Evolutionary conservation across 2,888 invertebrate genomes (phyloP), one percentile per base, ranked within the genome.

Genomic region (Venusia cambrica): DNA sequence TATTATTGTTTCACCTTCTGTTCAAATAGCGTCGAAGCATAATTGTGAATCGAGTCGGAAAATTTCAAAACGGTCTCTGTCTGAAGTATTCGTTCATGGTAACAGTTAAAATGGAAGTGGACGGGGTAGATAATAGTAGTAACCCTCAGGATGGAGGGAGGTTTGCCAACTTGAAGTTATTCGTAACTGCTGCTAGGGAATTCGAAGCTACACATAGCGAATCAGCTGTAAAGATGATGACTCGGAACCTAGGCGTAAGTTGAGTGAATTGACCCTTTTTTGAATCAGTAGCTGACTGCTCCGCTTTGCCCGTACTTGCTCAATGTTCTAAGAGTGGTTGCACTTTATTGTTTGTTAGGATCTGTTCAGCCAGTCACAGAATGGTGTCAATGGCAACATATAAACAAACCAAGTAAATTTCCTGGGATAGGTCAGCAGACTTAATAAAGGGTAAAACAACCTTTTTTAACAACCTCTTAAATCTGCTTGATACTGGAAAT

Each of bases 141-240:
- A 83, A 70, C 51, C 43, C 62, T 34, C 50, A 66, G 2, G 85
- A 85, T 32, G 67, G 64, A 37, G 73, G 77, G 38, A 87, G 87
- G 49, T 87, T 80, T 62, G 52, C 61, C 5, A 71, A 87, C 56
- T 73, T 89, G 61, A 89, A 89, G 57, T 79, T 84, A 29, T 90
- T 90, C 61, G 89, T 89, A 32, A 78, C 68, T 48, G 80, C 81
- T 33, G 87, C 88, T 3, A 74, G 84, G 36, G 88, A 89, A 54
- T 89, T 88, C 56, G 79, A 87, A 49, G 78, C 80, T 30, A 85
- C 85, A 15, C 87, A 87, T 41, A 85, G 87, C 48, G 89, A 89
- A 46, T 71, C 83, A 34, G 73, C 85, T 45, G 67, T 87, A 2
- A 87, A 80, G 64, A 62, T 88, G 50, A 83, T 90, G 76, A 88